Evolutionary conservation across 2,888 invertebrate genomes (phyloP).

Genomic region (Chouioia cunea): DNA sequence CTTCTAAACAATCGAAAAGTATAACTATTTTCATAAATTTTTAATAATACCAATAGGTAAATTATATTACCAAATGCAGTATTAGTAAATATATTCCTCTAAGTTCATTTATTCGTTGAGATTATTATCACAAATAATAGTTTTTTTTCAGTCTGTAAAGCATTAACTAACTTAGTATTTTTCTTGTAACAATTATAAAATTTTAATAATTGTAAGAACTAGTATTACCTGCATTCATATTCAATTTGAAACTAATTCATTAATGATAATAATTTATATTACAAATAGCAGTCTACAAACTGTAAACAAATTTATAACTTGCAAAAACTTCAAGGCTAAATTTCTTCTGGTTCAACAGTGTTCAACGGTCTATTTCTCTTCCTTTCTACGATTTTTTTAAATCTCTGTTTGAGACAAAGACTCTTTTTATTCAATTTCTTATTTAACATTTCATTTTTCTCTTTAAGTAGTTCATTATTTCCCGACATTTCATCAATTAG

Average conservation of each 20-base stretch:
- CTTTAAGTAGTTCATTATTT: constrained; percentile 38
- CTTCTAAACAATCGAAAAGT: too few relatives aligned
- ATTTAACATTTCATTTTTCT: constrained; percentile 38
- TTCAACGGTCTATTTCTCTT: constrained; percentile 38
- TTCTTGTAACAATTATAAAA: too few relatives aligned
- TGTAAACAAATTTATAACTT: not conserved
- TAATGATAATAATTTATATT: too few relatives aligned
- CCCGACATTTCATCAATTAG: constrained; percentile 24
- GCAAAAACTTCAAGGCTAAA: constrained; percentile 4
- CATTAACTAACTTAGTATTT: too few relatives aligned
- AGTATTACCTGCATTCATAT: too few relatives aligned
- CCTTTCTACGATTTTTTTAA: constrained; percentile 40
- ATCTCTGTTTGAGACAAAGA: constrained; percentile 39
- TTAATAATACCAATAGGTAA: too few relatives aligned
- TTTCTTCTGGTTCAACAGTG: constrained; percentile 39
- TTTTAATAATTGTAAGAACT: too few relatives aligned
- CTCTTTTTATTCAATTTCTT: constrained; percentile 40
- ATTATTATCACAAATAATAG: constrained; percentile 44
- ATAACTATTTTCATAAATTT: too few relatives aligned
- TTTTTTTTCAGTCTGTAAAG: constrained; percentile 13
- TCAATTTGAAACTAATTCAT: too few relatives aligned
- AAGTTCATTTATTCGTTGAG: not conserved
- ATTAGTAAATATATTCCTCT: too few relatives aligned
- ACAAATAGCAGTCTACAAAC: too few relatives aligned
- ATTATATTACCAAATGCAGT: too few relatives aligned